Conservation (phyloP, 2,888 invertebrate genomes). For the Cosmopolites sordidus region DNA sequence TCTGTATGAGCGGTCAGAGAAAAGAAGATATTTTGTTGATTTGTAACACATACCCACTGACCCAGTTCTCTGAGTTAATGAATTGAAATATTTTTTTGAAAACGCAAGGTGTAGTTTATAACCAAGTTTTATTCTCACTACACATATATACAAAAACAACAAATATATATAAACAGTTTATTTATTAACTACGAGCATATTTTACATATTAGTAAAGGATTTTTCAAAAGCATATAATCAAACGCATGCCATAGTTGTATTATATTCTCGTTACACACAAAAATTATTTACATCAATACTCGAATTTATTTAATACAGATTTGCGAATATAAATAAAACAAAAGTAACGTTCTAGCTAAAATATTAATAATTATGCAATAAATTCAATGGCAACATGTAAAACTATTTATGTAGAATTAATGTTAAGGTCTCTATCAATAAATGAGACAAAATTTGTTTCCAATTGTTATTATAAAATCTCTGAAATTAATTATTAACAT, state of each 20-base stretch:
- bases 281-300: background rate
- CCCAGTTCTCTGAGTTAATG: slow-evolving; percentile 21
- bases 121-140: background rate
- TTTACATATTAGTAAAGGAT: slow-evolving; percentile 4
- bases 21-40: slow-evolving; percentile 25
- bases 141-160: slow-evolving; percentile 3
- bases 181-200: background rate
- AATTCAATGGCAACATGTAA: no score
- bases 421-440: no score
- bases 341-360: no score
- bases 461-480: background rate
- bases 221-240: slow-evolving; percentile 1
- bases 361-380: no score
- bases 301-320: no score
- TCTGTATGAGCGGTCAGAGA: slow-evolving; percentile 13
- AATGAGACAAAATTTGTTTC: background rate
- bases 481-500: no score
- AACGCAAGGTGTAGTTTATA: background rate
- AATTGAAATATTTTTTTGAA: background rate
- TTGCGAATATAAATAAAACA: no score
- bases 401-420: no score
- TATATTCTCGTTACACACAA: background rate
- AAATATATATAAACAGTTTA: slow-evolving; percentile 5
- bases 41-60: slow-evolving; percentile 31
- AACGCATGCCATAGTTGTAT: slow-evolving; percentile 15